phyloP scores from a whole-genome alignment of 1,140 invertebrate species.

The Megalopta genalis region DNA sequence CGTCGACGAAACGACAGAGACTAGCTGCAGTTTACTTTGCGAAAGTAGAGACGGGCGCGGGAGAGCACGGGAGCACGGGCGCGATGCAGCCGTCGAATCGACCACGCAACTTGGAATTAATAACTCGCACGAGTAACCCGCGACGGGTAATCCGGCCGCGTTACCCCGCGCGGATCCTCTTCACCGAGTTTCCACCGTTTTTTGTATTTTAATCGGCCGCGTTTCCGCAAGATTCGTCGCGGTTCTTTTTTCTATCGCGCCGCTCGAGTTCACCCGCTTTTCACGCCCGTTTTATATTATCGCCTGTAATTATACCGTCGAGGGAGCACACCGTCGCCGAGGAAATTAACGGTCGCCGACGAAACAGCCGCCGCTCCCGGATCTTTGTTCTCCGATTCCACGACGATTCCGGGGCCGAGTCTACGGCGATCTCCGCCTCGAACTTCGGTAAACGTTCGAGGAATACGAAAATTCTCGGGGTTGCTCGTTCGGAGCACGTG shows the following conservation, averaged over 20 bases:
- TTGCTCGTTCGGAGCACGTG: too few relatives aligned
- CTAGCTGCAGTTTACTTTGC: neutral
- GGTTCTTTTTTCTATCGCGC: slow-evolving; percentile 6
- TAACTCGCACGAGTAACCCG: slow-evolving; percentile 21
- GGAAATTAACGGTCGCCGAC: slow-evolving; percentile 15
- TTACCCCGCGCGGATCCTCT: slow-evolving; percentile 19
- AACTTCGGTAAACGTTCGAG: too few relatives aligned
- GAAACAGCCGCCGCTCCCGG: too few relatives aligned
- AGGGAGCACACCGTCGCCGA: neutral
- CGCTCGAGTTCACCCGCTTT: slow-evolving; percentile 15
- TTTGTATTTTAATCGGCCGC: slow-evolving; percentile 26
- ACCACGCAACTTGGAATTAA: slow-evolving; percentile 28
- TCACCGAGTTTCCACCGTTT: slow-evolving; percentile 15
- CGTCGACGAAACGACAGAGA: neutral
- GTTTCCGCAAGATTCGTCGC: slow-evolving; percentile 26
- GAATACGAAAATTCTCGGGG: too few relatives aligned
- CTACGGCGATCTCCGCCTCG: too few relatives aligned
- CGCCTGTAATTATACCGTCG: slow-evolving; percentile 3
- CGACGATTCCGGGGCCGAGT: too few relatives aligned
- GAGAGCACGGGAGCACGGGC: neutral
- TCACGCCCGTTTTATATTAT: slow-evolving; percentile 35
- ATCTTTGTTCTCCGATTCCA: too few relatives aligned
- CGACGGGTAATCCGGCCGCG: neutral
- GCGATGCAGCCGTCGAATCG: slow-evolving; percentile 6
- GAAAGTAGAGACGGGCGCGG: neutral